Evolutionary conservation across 2,888 invertebrate species (phyloP), one percentile per base, ranked within the genome.

Genomic region (Drosophila pegasa): DNA sequence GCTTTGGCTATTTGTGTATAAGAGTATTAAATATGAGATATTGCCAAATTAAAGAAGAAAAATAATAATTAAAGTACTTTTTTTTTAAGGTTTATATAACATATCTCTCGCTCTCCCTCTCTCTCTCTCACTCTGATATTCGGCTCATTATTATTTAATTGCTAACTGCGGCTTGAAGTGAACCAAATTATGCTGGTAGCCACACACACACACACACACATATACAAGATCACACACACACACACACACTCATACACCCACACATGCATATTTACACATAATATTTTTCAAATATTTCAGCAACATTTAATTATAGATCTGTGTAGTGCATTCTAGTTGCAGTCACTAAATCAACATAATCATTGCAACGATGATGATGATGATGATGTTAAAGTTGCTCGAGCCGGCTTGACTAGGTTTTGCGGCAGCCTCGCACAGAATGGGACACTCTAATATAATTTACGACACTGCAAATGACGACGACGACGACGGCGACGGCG

Each of bases 391-490:
- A 58, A 64, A 69, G 75, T 70, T 70, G 70, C 59, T 50, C 61
- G 37, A 76, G 59, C 68, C 76, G 60, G 74, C 71, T 69, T 60
- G 65, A 65, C 74, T 58, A 47, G 75, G 51, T 55, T 64, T 62
- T 62, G 75, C 61, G 64, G 78, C 65, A 72, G 56, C 58, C 57
- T 69, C 69, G 56, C 48, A 58, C 54, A 69, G 76, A 65, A 66
- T 79, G 79, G 64, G 67, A 77, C 79, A 85, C 86, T 84, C 85
- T 82, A 84, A 84, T 82, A 87, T 87, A 87, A 84, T 84, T 84
- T 84, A 84, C 87, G 84, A 84, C 86, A 87, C 87, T 87, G 82
- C 71, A 78, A 87, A 83, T 87, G 87, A 73, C 79, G 70, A 81
- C 73, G 63, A 57, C 60, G 58, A 55, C 67, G 63, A 74, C 64